phyloP scores from a whole-genome alignment of 2,113 vertebrate species.

The Himantopus leucocephalus region DNA sequence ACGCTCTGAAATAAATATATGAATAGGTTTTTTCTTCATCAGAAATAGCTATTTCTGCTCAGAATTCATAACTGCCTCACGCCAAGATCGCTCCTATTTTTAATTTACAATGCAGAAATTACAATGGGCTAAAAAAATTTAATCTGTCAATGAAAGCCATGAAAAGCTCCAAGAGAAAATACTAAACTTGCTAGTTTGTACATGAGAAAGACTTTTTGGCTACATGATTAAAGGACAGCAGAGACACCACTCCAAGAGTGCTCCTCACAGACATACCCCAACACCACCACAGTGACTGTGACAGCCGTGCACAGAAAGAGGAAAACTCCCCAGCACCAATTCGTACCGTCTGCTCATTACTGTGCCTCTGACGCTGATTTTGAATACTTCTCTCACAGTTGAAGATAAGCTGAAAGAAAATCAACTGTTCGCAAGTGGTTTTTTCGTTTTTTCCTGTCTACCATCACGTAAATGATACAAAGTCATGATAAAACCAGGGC shows the following conservation, averaged over 20 bases:
- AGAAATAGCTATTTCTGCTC: background rate
- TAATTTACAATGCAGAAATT: background rate
- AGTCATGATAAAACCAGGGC: background rate
- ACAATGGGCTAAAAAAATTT: background rate
- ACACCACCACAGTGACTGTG: background rate
- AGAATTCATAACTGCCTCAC: background rate
- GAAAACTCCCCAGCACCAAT: background rate
- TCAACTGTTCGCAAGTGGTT: background rate
- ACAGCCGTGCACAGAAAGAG: accelerated
- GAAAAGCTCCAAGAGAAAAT: background rate
- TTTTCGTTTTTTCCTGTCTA: background rate
- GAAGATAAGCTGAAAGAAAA: background rate
- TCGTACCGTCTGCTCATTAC: background rate
- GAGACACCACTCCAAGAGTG: background rate
- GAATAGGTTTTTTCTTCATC: too few species aligned
- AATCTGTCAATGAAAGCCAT: background rate
- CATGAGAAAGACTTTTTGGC: background rate
- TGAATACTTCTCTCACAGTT: background rate
- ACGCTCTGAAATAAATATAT: background rate
- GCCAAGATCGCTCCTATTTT: background rate
- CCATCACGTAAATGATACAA: background rate
- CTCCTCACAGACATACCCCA: background rate
- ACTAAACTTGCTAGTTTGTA: background rate
- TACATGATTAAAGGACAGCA: background rate
- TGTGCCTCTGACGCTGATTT: background rate